Base-by-base conservation (phyloP, 2,797 vertebrate genomes). In the Coregonus sp. region DNA sequence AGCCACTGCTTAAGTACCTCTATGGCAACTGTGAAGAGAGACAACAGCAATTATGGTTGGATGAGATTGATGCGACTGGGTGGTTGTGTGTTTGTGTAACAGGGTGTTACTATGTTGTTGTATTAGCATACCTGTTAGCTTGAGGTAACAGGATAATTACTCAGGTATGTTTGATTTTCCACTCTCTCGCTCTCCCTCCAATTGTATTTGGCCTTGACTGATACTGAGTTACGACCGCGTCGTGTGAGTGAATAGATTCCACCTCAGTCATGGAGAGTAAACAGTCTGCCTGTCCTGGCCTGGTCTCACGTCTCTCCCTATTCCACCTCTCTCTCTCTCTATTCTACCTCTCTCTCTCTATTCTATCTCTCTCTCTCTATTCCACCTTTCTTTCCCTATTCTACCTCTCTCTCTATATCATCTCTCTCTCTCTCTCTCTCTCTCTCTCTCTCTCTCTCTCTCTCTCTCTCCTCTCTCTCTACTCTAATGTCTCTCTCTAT, bases 21-120 rank as follows among this genome's bases (percentile, higher is more conserved):
- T 29, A 18, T 70, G 68, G 73, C 31, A 20, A 70, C 18, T 16
- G 31, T 56, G 51, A 11, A 15, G 35, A 59, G 63, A 70, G 77
- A 51, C 63, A 61, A 65, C 51, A 65, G 40, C 77, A 71, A 61
- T 79, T 75, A 54, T 70, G 29, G 56, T 61, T 65, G 52, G 59
- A 75, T 75, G 37, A 65, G 40, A 75, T 65, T 75, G 68, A 51
- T 70, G 52, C 51, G 29, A 65, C 59, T 65, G 12, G 14, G 5
- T 33, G n/a, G 16, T 40, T 66, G 20, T 12, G 54, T 74, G 33
- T 69, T 40, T 63, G 73, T 70, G 18, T 29, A 25, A 25, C 25
- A 25, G 25, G 25, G 25, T 25, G 25, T 25, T 25, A 35, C 67
- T 65, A 37, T 51, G 51, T 29, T 72, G 50, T 59, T 74, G 4